A percentile compares a stretch with the other conserved stretches of the same genome.
These are phyloP conservation scores for Eustalomyia histrio DNA, from an alignment of 2,888 invertebrate genomes.

Conservation along the genomic window DNA sequence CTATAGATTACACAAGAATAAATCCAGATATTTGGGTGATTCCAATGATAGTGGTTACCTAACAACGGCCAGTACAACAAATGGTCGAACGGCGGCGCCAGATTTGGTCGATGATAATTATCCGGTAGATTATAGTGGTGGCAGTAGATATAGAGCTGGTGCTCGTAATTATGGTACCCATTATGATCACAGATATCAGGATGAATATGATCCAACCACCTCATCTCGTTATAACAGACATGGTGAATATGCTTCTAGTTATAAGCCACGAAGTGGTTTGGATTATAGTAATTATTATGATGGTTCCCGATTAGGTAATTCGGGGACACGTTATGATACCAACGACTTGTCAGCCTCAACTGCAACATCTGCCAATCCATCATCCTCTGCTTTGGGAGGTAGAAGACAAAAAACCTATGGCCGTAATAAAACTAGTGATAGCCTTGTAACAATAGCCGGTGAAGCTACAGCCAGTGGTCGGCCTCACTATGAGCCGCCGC, in stretches of 20 bases:
- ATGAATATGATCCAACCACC: slow-evolving; percentile 71
- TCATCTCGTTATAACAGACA: slow-evolving; percentile 68
- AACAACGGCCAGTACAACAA: slow-evolving; percentile 69
- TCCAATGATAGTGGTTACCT: slow-evolving; percentile 77
- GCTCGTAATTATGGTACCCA: slow-evolving; percentile 67
- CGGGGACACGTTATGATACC: slow-evolving; percentile 72
- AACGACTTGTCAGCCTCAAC: slow-evolving; percentile 67
- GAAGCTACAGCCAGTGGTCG: slow-evolving; percentile 63
- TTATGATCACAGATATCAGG: slow-evolving; percentile 71
- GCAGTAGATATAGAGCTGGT: slow-evolving; percentile 66
- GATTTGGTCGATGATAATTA: slow-evolving; percentile 75
- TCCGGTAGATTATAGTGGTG: slow-evolving; percentile 73
- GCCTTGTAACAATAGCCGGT: slow-evolving; percentile 64
- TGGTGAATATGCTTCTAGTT: slow-evolving; percentile 70
- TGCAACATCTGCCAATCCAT: slow-evolving; percentile 11
- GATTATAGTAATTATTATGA: slow-evolving; percentile 71
- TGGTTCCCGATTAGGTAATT: slow-evolving; percentile 69
- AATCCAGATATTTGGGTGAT: slow-evolving; percentile 75
- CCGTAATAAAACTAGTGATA: slow-evolving; percentile 71
- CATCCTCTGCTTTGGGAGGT: slow-evolving; percentile 37
- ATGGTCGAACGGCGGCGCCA: slow-evolving; percentile 66
- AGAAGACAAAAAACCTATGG: slow-evolving; percentile 72
- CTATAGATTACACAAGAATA: slow-evolving; percentile 74
- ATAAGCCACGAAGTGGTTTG: slow-evolving; percentile 68
- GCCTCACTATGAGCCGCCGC: slow-evolving; percentile 66